These are phyloP conservation scores for Muscicapa adusta DNA, from an alignment of 2,113 vertebrate species.

Conservation along the genomic window DNA sequence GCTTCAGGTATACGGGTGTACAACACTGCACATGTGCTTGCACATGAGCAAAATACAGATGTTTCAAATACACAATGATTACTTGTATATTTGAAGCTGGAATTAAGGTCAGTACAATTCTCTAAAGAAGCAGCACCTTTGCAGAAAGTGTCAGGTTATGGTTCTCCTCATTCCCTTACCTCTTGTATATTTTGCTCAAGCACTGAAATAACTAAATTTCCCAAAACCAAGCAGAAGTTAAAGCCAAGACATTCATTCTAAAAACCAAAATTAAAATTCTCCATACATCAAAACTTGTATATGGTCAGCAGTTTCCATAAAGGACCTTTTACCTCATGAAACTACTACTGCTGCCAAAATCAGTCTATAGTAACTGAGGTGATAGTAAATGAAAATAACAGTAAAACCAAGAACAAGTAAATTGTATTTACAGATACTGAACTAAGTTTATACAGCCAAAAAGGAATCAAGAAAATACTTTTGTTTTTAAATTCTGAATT, in stretches of 20 bases:
- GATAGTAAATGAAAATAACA: neutral
- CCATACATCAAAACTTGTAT: neutral
- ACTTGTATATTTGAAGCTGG: constrained; percentile 16
- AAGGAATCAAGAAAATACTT: neutral
- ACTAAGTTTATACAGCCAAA: neutral
- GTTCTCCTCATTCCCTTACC: neutral
- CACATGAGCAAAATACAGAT: constrained; percentile 1
- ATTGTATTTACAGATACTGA: neutral
- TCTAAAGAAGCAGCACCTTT: constrained; percentile 15
- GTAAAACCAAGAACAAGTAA: neutral
- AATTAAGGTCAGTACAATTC: neutral
- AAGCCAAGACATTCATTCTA: neutral
- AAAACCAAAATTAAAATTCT: constrained; percentile 15
- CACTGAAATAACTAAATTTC: neutral
- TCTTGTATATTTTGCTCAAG: neutral
- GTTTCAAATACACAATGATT: constrained; percentile 37
- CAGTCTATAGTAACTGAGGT: neutral
- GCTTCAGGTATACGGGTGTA: neutral
- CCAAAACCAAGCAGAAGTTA: constrained; percentile 24
- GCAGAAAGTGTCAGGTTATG: neutral
- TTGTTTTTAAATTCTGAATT: neutral
- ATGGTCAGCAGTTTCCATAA: constrained; percentile 3
- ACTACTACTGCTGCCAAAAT: neutral
- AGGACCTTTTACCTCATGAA: neutral
- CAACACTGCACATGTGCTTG: neutral